Evolutionary conservation across 2,113 vertebrate genomes (phyloP).

Genomic region (Loxodonta africana): DNA sequence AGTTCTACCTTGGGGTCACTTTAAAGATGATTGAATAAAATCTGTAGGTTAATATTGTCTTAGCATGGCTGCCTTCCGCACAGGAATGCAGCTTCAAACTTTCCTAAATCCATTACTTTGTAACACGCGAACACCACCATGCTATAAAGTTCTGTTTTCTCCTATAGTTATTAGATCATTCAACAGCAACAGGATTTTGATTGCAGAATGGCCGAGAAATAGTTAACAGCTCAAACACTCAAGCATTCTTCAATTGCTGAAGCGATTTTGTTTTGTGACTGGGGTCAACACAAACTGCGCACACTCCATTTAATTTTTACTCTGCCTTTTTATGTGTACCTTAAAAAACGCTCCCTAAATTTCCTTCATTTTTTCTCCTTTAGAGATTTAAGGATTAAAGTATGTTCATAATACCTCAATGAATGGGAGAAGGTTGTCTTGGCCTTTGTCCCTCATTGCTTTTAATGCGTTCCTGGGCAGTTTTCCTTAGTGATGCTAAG

Average conservation of each 20-base stretch:
- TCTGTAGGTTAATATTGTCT: constrained; percentile 20
- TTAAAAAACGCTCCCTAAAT: neutral
- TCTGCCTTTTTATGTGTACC: neutral
- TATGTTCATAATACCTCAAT: neutral
- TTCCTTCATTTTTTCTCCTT: constrained; percentile 36
- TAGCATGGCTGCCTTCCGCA: neutral
- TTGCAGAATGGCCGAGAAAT: neutral
- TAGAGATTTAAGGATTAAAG: constrained; percentile 42
- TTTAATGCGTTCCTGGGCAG: constrained; percentile 35
- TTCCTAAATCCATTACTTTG: constrained; percentile 42
- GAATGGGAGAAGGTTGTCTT: neutral
- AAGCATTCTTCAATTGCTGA: neutral
- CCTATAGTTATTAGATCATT: constrained; percentile 10
- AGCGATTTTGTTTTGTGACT: neutral
- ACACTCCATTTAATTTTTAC: neutral
- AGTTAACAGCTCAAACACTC: neutral
- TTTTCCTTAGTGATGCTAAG: constrained; percentile 34
- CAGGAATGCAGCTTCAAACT: neutral
- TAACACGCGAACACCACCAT: neutral
- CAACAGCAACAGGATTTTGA: constrained; percentile 16
- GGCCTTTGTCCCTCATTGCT: neutral
- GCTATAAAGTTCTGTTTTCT: neutral
- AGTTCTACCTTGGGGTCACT: neutral
- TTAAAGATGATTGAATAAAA: constrained; percentile 21
- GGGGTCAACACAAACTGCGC: neutral